Evolutionary conservation across 2,113 vertebrate genomes (phyloP), one percentile per base, ranked within the genome.

Genomic region (Isichthys henryi): DNA sequence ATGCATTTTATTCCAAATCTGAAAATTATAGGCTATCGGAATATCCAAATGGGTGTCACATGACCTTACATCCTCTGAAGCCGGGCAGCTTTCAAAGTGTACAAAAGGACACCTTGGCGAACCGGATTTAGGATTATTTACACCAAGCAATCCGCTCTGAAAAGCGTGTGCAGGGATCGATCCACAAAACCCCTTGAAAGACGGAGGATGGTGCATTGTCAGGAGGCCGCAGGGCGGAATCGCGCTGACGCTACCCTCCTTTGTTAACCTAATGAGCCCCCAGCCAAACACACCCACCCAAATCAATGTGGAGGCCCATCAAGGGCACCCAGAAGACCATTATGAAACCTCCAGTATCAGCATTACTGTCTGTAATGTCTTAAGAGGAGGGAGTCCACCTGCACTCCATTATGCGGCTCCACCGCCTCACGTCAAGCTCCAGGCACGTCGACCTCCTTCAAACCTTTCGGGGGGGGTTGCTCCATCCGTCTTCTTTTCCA

Each of bases 211-310:
- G 49, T 3, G 50, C 31, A 35, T 21, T 43, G 85, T 87, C 50
- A 56, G n/a, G 15, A 35, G 27, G 85, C 7, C 50, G 7, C 8
- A 10, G 45, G 31, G 27, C 5, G 7, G 50, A 56, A 56, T 84
- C 9, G 45, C 10, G 85, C 85, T 87, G 85, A 87, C n/a, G 5
- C 85, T 39, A 50, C 27, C 49, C 46, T 53, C n/a, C 74, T 89
- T 89, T 82, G 88, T 89, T 23, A 56, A 43, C 70, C 49, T 82
- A 88, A 88, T 58, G 56, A 88, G 87, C 53, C 35, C 87, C 87
- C 19, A 46, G 31, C 39, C 39, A 66, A 21, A 88, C 85, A 35
- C 85, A 2, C 85, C 85, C 50, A 21, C 31, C 31, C 10, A 9
- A 83, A 89, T 89, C 88, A 88, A 88, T 82, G 27, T 17, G 13